A percentile compares a stretch with the other conserved stretches of the same genome.
phyloP scores from a whole-genome alignment of 2,888 invertebrate genomes.

The Drosophila pseudotalamancana region DNA sequence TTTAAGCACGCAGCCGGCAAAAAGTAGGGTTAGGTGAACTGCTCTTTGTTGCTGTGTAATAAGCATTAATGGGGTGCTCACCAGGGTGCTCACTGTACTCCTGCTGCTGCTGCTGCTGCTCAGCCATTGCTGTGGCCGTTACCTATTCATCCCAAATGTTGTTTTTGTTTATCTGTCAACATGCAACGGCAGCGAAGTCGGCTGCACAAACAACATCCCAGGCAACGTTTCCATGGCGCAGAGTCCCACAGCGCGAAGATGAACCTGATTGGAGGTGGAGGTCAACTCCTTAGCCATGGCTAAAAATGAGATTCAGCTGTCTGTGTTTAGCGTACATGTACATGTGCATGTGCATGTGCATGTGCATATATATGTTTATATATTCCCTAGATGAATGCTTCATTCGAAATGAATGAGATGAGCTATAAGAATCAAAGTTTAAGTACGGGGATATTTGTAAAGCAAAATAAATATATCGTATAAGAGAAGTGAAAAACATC shows the following conservation, averaged over 20 bases:
- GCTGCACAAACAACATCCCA: constrained; percentile 52
- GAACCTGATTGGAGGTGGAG: neutral
- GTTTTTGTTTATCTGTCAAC: constrained; percentile 80
- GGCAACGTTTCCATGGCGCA: constrained; percentile 33
- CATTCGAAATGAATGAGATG: neutral
- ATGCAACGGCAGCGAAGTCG: constrained; percentile 55
- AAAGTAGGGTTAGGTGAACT: neutral
- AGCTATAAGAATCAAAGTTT: too few relatives aligned
- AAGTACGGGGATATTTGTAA: too few relatives aligned
- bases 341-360: neutral
- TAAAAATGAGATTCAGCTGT: neutral
- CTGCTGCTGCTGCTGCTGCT: constrained; percentile 7
- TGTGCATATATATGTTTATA: neutral
- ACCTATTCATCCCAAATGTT: constrained; percentile 70
- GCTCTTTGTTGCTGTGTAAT: constrained; percentile 70
- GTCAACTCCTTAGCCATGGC: neutral
- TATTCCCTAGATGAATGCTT: neutral
- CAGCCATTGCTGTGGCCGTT: constrained; percentile 37
- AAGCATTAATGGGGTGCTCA: constrained; percentile 76
- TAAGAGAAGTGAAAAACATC: too few relatives aligned
- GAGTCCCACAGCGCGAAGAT: constrained; percentile 4
- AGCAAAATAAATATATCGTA: too few relatives aligned
- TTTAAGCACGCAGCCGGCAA: constrained; percentile 14
- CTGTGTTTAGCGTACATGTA: neutral
- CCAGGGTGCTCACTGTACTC: constrained; percentile 27